Base-by-base conservation (phyloP, 2,888 invertebrate genomes). In the Lottia gigantea region DNA sequence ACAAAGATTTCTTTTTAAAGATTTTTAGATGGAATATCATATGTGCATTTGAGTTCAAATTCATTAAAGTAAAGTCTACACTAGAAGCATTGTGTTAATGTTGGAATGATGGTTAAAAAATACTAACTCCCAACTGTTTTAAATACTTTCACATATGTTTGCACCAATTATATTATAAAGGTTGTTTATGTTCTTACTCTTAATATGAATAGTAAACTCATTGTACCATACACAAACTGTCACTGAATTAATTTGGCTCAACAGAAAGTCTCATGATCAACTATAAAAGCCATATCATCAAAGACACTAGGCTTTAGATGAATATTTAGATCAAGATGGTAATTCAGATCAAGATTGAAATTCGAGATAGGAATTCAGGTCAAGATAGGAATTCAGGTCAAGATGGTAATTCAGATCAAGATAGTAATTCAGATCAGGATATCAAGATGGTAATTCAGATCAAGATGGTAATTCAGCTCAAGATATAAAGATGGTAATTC, bases 401-500 rank as follows among this genome's bases (percentile, higher is more conserved):
- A 31, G 2, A 31, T 31, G 31, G 31, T 31, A 31, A 31, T 31
- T 31, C 2, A 26, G 47, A 16, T 49, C 12, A 40, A 40, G 40
- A 47, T 61, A 66, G 6, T 61, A 55, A 66, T 61, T 15, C 49
- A 66, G 49, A 66, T 55, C 31, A 31, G n/a, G n/a, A n/a, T n/a
- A n/a, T n/a, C n/a, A n/a, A n/a, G 31, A 31, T 31, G 31, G 31
- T 31, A 31, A 31, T 4, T 31, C 6, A 4, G 6, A 6, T 4
- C 6, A 2, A 31, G 31, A 31, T 31, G 31, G 31, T 31, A 31
- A 31, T 31, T 31, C 2, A 26, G 47, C 6, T 49, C 4, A 40
- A 40, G 40, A 55, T 61, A 66, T 61, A 31, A 49, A 66, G 61
- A n/a, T n/a, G 31, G 15, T 6, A 55, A 66, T 61, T 15, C 49